Evolutionary conservation across 2,888 invertebrate genomes (phyloP), one percentile per base, ranked within the genome.

Genomic region (Rhimphoctona megacephalus): DNA sequence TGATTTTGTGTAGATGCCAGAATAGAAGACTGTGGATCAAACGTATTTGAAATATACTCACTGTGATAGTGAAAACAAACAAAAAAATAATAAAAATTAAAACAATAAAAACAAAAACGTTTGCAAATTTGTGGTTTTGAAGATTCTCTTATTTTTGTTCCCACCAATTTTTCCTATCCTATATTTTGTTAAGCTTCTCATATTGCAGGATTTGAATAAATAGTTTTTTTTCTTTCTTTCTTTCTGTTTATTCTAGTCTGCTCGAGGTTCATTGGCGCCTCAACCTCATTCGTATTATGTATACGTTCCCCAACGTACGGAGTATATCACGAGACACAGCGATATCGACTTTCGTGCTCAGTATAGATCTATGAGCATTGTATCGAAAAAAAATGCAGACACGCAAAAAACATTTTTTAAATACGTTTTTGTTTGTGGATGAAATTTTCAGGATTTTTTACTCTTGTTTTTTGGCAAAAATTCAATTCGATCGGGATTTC

Each of bases 21-120:
- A 88, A 76, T 90, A 89, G 89, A 90, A 90, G 89, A 89, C 89
- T 90, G 90, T 89, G 89, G 84, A 88, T 89, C 85, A 88, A 88
- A 87, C 87, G 82, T 87, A 77, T 83, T 76, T 73, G 33, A 66
- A 73, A 88, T 85, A 85, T 85, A 85, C 85, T 85, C 86, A 89
- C 87, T 89, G 90, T 89, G 89, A 89, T 90, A 89, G 89, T 85
- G 81, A 87, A 87, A 87, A 87, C 83, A 81, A 86, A 86, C 39
- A 84, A 52, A 89, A 43, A 46, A 61, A 30, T 17, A 17, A 61
- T 30, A 39, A 87, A 86, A 82, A 85, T 73, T 61, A 77, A 87
- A 84, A 86, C 76, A 83, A n/a, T 84, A 85, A 82, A 46, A 88
- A 86, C n/a, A 88, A 85, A n/a, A 17, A 83, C 61, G 54, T 77